phyloP scores from a whole-genome alignment of 2,797 vertebrate genomes.

The Arctocebus calabarensis region DNA sequence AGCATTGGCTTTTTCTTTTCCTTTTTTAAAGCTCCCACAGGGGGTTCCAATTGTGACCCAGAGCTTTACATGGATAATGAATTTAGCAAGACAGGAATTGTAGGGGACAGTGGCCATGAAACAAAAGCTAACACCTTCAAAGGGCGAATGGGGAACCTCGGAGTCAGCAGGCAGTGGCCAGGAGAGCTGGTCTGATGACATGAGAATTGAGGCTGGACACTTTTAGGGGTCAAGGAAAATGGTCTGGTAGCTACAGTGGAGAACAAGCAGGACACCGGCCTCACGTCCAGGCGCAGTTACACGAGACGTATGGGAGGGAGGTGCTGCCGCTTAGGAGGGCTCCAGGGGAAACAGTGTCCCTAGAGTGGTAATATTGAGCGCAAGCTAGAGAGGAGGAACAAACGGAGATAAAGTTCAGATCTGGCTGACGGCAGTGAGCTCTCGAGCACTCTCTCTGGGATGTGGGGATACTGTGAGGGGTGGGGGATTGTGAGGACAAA shows the following conservation, averaged over 20 bases:
- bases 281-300: background rate
- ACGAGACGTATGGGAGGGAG: background rate
- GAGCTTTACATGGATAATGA: background rate
- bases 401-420: background rate
- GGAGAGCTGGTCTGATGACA: fast-evolving
- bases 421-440: background rate
- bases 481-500: fast-evolving
- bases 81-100: background rate
- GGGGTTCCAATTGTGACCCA: background rate
- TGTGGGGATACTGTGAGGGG: fast-evolving
- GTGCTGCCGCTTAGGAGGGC: background rate
- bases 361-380: background rate
- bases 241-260: background rate
- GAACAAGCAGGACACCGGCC: background rate
- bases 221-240: background rate
- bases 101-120: background rate
- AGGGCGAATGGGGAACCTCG: background rate
- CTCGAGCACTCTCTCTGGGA: background rate
- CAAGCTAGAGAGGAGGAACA: background rate
- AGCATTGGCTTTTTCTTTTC: background rate
- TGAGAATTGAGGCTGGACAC: background rate
- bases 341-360: background rate
- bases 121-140: background rate
- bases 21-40: background rate
- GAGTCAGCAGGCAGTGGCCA: fast-evolving